A percentile compares a stretch with the other conserved stretches of the same genome.
Evolutionary conservation across 1,140 invertebrate genomes (phyloP).

Genomic region (Trachymyrmex cornetzi): DNA sequence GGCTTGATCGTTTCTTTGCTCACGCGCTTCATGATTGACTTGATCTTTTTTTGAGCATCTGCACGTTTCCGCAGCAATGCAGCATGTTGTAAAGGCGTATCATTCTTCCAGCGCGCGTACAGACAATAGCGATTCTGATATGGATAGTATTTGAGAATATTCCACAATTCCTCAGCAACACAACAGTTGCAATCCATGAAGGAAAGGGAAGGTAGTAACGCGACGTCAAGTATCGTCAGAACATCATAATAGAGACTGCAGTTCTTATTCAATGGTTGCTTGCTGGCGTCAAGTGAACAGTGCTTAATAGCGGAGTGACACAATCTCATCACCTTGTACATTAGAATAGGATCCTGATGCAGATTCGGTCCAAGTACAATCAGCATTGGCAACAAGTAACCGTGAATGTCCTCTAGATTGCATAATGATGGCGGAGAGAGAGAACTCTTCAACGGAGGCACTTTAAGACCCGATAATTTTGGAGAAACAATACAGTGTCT

Average conservation of each 20-base stretch:
- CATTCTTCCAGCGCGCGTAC: constrained; percentile 98
- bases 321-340: constrained; percentile 94
- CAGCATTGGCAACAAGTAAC: constrained; percentile 95
- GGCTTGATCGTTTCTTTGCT: constrained; percentile 99
- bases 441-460: constrained; percentile 87
- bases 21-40: constrained; percentile 98
- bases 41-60: constrained; percentile 96
- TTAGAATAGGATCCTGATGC: constrained; percentile 94
- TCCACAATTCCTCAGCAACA: constrained; percentile 98
- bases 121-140: constrained; percentile 97
- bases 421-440: constrained; percentile 88
- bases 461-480: constrained; percentile 89
- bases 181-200: constrained; percentile 98
- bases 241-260: constrained; percentile 92
- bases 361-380: constrained; percentile 95
- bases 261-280: constrained; percentile 81
- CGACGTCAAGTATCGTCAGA: constrained; percentile 94
- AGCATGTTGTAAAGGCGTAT: constrained; percentile 93
- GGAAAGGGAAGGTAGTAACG: constrained; percentile 95
- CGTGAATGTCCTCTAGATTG: constrained; percentile 91
- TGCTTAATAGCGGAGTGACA: constrained; percentile 87
- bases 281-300: constrained; percentile 82
- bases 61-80: constrained; percentile 93
- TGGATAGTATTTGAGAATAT: constrained; percentile 95
- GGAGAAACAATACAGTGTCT: constrained; percentile 91